phyloP scores from a whole-genome alignment of 2,888 invertebrate genomes.

The Hanleya hanleyi region DNA sequence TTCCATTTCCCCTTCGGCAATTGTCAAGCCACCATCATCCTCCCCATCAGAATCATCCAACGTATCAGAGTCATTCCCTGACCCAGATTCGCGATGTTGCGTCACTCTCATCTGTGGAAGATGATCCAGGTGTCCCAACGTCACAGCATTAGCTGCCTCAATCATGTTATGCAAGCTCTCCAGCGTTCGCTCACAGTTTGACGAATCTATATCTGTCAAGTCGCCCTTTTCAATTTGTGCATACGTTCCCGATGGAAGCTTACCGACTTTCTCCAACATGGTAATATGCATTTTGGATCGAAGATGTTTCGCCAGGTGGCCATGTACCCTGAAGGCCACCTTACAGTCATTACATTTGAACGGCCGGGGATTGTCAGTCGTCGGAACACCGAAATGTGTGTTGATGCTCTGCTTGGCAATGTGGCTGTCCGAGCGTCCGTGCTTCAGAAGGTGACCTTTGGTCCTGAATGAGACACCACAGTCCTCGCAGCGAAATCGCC shows the following conservation, averaged over 20 bases:
- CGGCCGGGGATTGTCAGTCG: conserved; percentile 91
- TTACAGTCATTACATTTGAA: conserved; percentile 97
- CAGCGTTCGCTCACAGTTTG: conserved; percentile 85
- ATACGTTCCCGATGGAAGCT: conserved; percentile 94
- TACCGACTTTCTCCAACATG: conserved; percentile 92
- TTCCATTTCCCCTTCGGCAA: background rate
- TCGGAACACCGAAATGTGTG: conserved; percentile 50
- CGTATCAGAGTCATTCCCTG: background rate
- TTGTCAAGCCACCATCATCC: conserved; percentile 12
- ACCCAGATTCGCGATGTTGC: background rate
- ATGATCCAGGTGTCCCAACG: background rate
- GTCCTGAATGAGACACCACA: conserved; percentile 93
- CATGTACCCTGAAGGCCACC: conserved; percentile 94
- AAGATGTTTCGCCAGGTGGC: conserved; percentile 96
- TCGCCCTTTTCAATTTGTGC: conserved; percentile 94
- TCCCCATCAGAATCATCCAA: conserved; percentile 6
- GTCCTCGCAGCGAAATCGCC: conserved; percentile 92
- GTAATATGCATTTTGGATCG: conserved; percentile 97
- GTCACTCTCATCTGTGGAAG: background rate
- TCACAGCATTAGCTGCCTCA: background rate
- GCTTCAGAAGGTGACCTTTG: conserved; percentile 93
- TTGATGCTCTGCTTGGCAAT: conserved; percentile 81
- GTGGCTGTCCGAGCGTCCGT: conserved; percentile 92
- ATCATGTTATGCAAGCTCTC: conserved; percentile 83
- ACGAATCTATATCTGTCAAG: conserved; percentile 95